These are phyloP conservation scores for Vanessa cardui DNA, from an alignment of 2,888 invertebrate species.

Conservation along the genomic window DNA sequence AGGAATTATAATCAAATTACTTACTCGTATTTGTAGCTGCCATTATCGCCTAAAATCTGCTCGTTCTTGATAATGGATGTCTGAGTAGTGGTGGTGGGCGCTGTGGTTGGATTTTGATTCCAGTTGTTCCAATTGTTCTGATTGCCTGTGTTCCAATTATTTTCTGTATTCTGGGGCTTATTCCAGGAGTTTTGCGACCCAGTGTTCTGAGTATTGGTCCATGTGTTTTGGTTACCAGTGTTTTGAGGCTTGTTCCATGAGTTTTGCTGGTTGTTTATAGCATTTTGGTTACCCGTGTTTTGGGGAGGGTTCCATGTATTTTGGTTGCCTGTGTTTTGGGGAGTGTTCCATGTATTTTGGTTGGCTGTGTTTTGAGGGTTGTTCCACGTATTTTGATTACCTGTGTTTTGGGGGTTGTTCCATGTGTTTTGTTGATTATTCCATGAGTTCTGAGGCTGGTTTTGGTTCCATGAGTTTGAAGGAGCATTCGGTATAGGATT, in stretches of 20 bases:
- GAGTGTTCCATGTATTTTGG: slow-evolving; percentile 37
- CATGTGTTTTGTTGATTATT: slow-evolving; percentile 42
- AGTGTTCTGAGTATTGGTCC: slow-evolving; percentile 36
- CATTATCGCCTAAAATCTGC: slow-evolving; percentile 69
- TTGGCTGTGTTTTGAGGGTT: slow-evolving; percentile 36
- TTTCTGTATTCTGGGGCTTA: slow-evolving; percentile 21
- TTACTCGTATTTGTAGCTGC: slow-evolving; percentile 81
- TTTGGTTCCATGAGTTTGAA: slow-evolving; percentile 26
- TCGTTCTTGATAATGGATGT: slow-evolving; percentile 75
- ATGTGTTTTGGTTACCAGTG: slow-evolving; percentile 32
- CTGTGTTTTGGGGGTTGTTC: slow-evolving; percentile 38
- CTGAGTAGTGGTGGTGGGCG: slow-evolving; percentile 56
- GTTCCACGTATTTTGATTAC: slow-evolving; percentile 38
- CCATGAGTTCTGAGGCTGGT: slow-evolving; percentile 42
- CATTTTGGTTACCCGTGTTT: slow-evolving; percentile 20
- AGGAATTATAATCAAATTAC: slow-evolving; percentile 45
- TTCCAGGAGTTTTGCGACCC: slow-evolving; percentile 34
- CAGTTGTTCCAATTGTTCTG: slow-evolving; percentile 31
- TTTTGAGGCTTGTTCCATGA: slow-evolving; percentile 40
- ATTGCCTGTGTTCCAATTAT: slow-evolving; percentile 35
- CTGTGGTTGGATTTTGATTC: slow-evolving; percentile 39
- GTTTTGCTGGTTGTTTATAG: slow-evolving; percentile 18
- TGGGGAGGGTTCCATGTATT: slow-evolving; percentile 38
- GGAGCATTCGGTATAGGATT: slow-evolving; percentile 30
- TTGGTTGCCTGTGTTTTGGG: neutral